Evolutionary conservation across 2,888 invertebrate genomes (phyloP), one percentile per base, ranked within the genome.

Genomic region (Andrena dorsata): DNA sequence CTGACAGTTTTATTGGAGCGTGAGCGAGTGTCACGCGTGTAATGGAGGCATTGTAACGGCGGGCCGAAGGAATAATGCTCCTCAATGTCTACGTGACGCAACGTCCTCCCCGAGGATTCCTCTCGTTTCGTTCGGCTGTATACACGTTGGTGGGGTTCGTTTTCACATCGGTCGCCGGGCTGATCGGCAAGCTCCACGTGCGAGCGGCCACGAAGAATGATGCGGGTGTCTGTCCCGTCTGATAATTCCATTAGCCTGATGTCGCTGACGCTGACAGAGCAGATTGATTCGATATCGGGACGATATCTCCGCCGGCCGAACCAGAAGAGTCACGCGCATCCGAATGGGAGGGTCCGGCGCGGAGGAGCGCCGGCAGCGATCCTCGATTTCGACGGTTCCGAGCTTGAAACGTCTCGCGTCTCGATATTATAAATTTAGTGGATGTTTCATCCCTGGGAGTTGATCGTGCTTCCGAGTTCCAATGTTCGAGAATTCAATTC

Each of bases 171-270:
- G 73, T 68, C 64, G 20, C 30, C 73, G 16, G 68, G 68, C 30
- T 68, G 75, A 83, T 80, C 79, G 74, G 64, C 77, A 68, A 72
- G 72, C 70, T 56, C 76, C 76, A 82, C 81, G 78, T 82, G 85
- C 81, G 69, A 77, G 51, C 76, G 70, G 66, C 65, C 70, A 82
- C 72, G 76, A 82, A 82, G 77, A 85, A 86, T 56, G 77, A 86
- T 78, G 69, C 82, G 79, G 82, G 82, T 82, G 87, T 88, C 85
- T 75, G 80, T 83, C 82, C 77, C 65, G 84, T 74, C 83, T 80
- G 90, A 92, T 90, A 89, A 92, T 90, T 90, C 92, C 91, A 91
- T 92, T 91, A 92, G 89, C 79, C 78, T 23, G 82, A 77, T 78
- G 76, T 81, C 79, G 73, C 76, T 84, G 73, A 85, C 76, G 79